These are phyloP conservation scores for Liopterus haemorrhoidalis DNA, from an alignment of 2,888 invertebrate species.

Conservation along the genomic window DNA sequence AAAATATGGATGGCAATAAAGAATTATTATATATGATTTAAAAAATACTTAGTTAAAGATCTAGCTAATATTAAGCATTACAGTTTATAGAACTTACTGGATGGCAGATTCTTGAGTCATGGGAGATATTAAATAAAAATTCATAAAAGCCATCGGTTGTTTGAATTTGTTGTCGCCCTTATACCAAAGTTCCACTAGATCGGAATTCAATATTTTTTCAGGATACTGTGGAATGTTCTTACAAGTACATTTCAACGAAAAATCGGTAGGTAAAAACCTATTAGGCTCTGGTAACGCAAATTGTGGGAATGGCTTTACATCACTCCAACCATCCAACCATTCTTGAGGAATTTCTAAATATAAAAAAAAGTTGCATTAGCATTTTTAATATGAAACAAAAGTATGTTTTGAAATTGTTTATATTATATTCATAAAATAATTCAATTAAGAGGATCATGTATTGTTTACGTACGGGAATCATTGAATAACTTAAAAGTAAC, in stretches of 20 bases:
- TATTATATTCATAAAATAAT: too few species aligned
- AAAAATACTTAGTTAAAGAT: slow-evolving; percentile 5
- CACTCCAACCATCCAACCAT: slow-evolving; percentile 61
- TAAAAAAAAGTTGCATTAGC: slow-evolving; percentile 15
- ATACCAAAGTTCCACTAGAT: slow-evolving; percentile 70
- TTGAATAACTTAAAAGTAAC: too few species aligned
- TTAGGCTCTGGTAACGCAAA: slow-evolving; percentile 68
- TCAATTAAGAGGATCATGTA: too few species aligned
- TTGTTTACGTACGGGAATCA: too few species aligned
- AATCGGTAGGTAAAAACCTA: slow-evolving; percentile 66
- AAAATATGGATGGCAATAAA: too few species aligned
- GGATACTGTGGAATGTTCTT: slow-evolving; percentile 48
- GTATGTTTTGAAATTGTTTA: too few species aligned
- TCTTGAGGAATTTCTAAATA: slow-evolving; percentile 54
- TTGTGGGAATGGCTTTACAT: slow-evolving; percentile 50
- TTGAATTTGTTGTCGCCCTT: slow-evolving; percentile 76
- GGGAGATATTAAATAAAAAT: slow-evolving; percentile 68
- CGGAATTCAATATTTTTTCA: slow-evolving; percentile 51
- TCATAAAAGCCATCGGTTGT: slow-evolving; percentile 69
- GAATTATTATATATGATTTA: slow-evolving; percentile 1
- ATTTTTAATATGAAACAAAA: too few species aligned
- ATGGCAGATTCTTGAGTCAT: slow-evolving; percentile 56
- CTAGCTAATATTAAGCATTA: slow-evolving; percentile 3
- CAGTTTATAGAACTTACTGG: slow-evolving; percentile 51
- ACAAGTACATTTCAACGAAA: slow-evolving; percentile 50